Evolutionary conservation across 2,888 invertebrate genomes (phyloP).

Genomic region (Oeneis ivallda): DNA sequence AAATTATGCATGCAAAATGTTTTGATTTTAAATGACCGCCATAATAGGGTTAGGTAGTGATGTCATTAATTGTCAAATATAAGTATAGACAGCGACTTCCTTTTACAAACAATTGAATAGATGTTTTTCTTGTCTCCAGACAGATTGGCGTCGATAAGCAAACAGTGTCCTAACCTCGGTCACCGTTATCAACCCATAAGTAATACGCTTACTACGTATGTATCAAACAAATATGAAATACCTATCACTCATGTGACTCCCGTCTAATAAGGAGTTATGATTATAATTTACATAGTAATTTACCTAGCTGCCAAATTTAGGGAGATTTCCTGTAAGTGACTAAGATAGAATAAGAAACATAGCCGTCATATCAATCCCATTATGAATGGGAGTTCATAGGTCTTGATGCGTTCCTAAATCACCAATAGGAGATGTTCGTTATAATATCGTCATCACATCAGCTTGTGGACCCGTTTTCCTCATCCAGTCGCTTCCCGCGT

Average conservation of each 20-base stretch:
- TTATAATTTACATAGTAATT: too few relatives aligned
- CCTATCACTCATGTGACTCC: background rate
- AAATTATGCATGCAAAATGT: too few relatives aligned
- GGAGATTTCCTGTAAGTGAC: background rate
- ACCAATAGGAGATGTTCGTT: too few relatives aligned
- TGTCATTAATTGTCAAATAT: background rate
- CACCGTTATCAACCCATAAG: conserved; percentile 19
- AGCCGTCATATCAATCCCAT: too few relatives aligned
- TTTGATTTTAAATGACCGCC: too few relatives aligned
- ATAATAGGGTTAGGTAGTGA: background rate
- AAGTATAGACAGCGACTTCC: background rate
- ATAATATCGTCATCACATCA: too few relatives aligned
- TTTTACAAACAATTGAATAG: conserved; percentile 17
- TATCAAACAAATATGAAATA: too few relatives aligned
- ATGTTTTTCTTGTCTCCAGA: conserved; percentile 41
- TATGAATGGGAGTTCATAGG: too few relatives aligned
- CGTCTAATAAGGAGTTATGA: background rate
- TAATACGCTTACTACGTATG: background rate
- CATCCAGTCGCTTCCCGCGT: too few relatives aligned
- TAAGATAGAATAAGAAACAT: too few relatives aligned
- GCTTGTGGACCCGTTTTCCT: too few relatives aligned
- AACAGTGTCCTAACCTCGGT: conserved; percentile 18
- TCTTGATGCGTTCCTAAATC: too few relatives aligned
- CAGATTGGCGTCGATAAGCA: conserved; percentile 41
- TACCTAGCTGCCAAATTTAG: background rate